Conservation (phyloP, 2,113 vertebrate species). For the Cettia cetti region DNA sequence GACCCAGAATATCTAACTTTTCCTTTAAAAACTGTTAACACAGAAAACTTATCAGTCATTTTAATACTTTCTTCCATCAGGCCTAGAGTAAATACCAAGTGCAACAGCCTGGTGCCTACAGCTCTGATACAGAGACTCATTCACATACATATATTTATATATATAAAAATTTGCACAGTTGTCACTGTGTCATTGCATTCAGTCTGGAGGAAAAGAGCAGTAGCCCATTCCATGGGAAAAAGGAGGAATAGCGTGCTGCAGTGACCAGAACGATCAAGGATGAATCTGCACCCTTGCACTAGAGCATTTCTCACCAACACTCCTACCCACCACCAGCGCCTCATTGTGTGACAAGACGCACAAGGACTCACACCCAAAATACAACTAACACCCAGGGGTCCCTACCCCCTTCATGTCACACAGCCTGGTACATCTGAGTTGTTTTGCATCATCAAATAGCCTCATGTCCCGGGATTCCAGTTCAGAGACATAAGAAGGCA, state of each 20-base stretch:
- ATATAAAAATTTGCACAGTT: neutral
- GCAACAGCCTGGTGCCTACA: neutral
- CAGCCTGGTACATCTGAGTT: neutral
- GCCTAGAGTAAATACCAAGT: neutral
- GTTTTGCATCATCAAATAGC: neutral
- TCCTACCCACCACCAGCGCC: neutral
- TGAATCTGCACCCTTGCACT: neutral
- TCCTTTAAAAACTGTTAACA: slow-evolving; percentile 33
- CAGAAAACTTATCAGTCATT: slow-evolving; percentile 31
- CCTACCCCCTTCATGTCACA: accelerated
- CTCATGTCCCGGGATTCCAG: neutral
- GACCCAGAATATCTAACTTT: slow-evolving; percentile 44
- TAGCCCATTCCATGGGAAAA: neutral
- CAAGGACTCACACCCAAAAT: accelerated
- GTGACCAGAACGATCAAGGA: accelerated
- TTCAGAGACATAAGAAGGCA: neutral
- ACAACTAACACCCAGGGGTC: accelerated
- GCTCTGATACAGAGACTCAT: neutral
- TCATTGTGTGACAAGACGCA: neutral
- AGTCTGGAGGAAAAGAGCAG: neutral
- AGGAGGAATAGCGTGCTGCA: neutral
- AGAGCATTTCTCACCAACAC: accelerated
- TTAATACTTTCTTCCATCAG: slow-evolving; percentile 9
- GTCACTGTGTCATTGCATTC: neutral
- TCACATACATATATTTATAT: neutral